Evolutionary conservation across 2,797 vertebrate genomes (phyloP), one percentile per base, ranked within the genome.

Genomic region (Anguilla pacifica): DNA sequence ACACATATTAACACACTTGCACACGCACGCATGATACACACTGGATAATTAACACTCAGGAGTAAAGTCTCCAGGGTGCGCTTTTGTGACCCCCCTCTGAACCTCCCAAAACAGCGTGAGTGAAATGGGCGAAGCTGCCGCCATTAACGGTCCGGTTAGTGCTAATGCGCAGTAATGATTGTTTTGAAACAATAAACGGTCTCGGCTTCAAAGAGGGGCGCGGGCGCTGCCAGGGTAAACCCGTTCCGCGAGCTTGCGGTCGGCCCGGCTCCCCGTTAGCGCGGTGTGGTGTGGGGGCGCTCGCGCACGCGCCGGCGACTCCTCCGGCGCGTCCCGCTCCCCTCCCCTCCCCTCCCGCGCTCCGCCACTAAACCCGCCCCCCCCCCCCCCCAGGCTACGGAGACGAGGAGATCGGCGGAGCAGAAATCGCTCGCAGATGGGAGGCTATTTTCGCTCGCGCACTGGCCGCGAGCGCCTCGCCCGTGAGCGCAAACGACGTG

Each of bases 131-230:
- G 53, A 84, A 55, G 88, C 85, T 51, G 89, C 53, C 64, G 31
- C 89, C 84, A 86, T 88, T 89, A 89, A 87, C 84, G 31, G 49
- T 55, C 86, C 85, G 84, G 90, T 81, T 90, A 88, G 88, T 88
- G 90, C 77, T 67, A 88, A 92, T 79, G 81, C 83, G 67, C 74
- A 87, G 86, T 84, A 93, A 91, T n/a, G 74, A 90, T 91, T 90
- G 88, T 88, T 88, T 89, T 93, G 90, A 93, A 93, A 77, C 79
- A 93, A 93, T 93, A 92, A 89, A 92, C 91, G 87, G 93, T 92
- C 35, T 89, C 91, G 92, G 90, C 91, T 91, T 91, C 91, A 91
- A 39, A 92, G 86, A 83, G 82, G 39, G 1, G 51, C 74, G 85
- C 51, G 39, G 39, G 57, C 17, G 0, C 0, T 35, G 89, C 91